Conservation (phyloP, 2,113 vertebrate species). For the Ctenodactylus gundi region DNA sequence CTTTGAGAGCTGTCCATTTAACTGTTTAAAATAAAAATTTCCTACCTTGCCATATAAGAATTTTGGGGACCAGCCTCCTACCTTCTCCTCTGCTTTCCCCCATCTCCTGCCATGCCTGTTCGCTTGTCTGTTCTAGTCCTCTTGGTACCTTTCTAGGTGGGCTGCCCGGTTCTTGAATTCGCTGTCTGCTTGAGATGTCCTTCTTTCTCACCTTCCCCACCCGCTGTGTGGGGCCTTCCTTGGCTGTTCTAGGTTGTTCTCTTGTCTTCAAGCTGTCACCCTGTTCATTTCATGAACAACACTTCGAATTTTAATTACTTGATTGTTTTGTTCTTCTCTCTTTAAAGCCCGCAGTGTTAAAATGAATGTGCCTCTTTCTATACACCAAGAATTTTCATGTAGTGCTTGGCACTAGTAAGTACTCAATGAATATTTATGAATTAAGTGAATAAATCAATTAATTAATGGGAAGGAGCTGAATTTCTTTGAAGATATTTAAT, state of each 20-base stretch:
- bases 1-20: not conserved
- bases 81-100: not conserved
- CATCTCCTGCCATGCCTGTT: not conserved
- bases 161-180: not conserved
- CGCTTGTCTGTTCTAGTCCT: not conserved
- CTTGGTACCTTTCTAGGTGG: not conserved
- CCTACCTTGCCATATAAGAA: not conserved
- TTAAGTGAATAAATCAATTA: not conserved
- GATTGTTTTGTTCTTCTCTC: not conserved
- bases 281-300: not conserved
- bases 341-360: not conserved
- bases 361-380: not conserved
- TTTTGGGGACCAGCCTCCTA: accelerated
- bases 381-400: not conserved
- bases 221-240: not conserved
- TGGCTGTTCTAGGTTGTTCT: not conserved
- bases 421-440: not conserved
- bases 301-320: not conserved
- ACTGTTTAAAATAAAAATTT: not conserved
- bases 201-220: not conserved
- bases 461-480: not conserved
- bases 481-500: not conserved
- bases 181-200: not conserved
- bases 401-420: not conserved
- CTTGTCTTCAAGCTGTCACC: not conserved